Evolutionary conservation across 2,888 invertebrate species (phyloP), one percentile per base, ranked within the genome.

Genomic region (Andrena chrysosceles): DNA sequence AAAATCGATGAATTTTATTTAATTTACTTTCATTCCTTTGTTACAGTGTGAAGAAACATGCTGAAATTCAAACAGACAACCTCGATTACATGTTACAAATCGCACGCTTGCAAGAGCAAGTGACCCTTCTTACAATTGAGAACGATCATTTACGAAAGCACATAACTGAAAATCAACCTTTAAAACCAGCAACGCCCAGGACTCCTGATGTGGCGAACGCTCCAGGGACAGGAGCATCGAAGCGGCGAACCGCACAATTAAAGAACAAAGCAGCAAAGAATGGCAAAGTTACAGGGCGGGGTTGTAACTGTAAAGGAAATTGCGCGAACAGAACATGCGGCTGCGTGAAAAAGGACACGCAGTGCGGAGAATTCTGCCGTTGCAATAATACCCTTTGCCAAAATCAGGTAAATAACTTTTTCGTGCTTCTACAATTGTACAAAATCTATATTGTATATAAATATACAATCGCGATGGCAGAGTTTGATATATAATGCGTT

Each of bases 281-380:
- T 7, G 4, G 1, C 13, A 77, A 72, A 7, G 1, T 13, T 48
- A 7, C 10, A 33, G 2, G 1, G 6, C 56, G 66, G 16, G 86
- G 89, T 0, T 91, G 90, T 66, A 68, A 20, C n/a, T 91, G 91
- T 35, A 92, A 86, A 60, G 87, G 87, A 0, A 83, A 78, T 33
- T 92, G 91, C 35, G 52, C 80, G 0, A 81, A 52, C 0, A 89
- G 84, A 70, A 70, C 63, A 13, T 92, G 92, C 75, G 91, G 91
- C 0, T 92, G 92, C 66, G 79, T 90, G 0, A 91, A 89, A 29
- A 89, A 84, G 13, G 67, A 85, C 2, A 29, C 23, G 0, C 20
- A 29, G 0, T 92, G 92, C 62, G 35, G 42, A 3, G 67, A 81
- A 3, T 66, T 52, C 2, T 92, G 92, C 59, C 89, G 75, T 70